Conservation (phyloP, 2,113 vertebrate genomes). For the Spheniscus mendiculus region DNA sequence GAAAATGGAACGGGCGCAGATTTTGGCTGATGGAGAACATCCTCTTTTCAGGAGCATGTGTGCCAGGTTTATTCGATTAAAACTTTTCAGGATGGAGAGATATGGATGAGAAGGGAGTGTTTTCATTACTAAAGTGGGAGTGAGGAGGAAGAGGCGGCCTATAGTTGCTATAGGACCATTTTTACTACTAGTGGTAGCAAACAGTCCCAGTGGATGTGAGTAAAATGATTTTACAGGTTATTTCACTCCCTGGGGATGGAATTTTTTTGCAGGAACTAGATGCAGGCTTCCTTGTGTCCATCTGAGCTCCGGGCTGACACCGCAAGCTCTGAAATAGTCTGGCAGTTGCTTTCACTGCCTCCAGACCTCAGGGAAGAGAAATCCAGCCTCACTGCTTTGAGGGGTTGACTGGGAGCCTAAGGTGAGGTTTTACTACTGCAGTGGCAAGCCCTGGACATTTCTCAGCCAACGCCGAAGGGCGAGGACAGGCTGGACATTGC, state of each 20-base stretch:
- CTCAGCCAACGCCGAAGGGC: background rate
- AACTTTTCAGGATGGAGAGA: conserved; percentile 19
- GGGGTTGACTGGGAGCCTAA: background rate
- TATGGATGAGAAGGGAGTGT: background rate
- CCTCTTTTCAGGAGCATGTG: background rate
- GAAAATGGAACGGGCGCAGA: conserved; percentile 67
- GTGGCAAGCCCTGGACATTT: background rate
- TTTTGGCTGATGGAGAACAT: conserved; percentile 24
- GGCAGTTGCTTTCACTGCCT: background rate
- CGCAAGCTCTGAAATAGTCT: background rate
- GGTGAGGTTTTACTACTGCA: background rate
- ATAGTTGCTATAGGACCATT: background rate
- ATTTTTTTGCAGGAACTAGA: background rate
- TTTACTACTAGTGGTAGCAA: background rate
- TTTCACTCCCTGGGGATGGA: background rate
- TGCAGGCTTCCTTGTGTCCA: background rate
- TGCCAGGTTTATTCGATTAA: conserved; percentile 58
- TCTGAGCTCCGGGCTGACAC: background rate
- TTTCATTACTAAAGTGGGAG: conserved; percentile 12
- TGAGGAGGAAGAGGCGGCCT: background rate
- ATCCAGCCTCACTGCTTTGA: background rate
- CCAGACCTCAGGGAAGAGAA: background rate
- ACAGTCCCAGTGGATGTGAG: background rate
- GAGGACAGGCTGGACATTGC: background rate
- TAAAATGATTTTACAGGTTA: background rate